Conservation (phyloP, 2,113 vertebrate species). For the Callospermophilus lateralis region DNA sequence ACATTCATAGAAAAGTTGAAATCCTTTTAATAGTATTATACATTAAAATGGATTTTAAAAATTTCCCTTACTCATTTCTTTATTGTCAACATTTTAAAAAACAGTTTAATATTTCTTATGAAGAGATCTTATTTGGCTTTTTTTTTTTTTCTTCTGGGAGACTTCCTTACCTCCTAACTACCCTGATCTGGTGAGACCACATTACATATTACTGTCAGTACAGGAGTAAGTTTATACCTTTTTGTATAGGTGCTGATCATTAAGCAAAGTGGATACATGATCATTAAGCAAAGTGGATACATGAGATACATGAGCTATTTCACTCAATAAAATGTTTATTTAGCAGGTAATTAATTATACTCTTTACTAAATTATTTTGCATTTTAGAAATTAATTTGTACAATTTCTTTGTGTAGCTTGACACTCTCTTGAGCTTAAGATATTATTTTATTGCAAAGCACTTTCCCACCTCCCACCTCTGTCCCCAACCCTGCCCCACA, state of each 20-base stretch:
- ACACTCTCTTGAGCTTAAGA: background rate
- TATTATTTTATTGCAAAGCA: background rate
- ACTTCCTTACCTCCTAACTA: background rate
- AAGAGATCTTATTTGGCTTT: background rate
- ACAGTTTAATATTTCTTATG: background rate
- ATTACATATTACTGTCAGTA: background rate
- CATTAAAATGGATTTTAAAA: background rate
- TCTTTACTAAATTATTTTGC: background rate
- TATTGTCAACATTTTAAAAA: background rate
- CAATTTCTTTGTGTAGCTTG: background rate
- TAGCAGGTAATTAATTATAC: background rate
- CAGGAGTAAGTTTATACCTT: background rate
- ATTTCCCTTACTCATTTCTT: background rate
- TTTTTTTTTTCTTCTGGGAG: background rate
- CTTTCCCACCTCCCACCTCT: background rate
- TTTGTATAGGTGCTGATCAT: background rate
- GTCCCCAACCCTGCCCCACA: background rate
- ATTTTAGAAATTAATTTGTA: constrained; percentile 7
- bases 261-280: background rate
- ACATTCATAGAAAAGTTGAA: background rate
- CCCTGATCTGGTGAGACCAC: background rate
- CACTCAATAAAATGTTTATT: background rate
- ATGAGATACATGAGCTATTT: background rate
- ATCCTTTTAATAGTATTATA: background rate
- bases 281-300: background rate